phyloP scores from a whole-genome alignment of 2,797 vertebrate genomes.

The Valencia hispanica region DNA sequence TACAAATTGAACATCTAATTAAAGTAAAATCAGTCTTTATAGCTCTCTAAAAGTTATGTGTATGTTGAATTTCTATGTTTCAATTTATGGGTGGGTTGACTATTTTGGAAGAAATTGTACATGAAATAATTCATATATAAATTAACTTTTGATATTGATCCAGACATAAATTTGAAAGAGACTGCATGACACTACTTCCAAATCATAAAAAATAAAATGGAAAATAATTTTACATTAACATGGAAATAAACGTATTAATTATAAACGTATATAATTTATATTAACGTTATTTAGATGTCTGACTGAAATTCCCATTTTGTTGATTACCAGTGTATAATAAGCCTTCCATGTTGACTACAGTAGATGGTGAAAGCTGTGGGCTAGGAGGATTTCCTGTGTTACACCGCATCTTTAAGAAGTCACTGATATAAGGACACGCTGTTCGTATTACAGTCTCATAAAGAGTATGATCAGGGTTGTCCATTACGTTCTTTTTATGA shows the following conservation, averaged over 20 bases:
- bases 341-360: neutral
- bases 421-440: neutral
- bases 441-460: neutral
- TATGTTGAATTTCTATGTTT: neutral
- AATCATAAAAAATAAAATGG: neutral
- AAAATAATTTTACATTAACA: neutral
- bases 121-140: neutral
- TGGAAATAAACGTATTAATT: neutral
- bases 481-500: neutral
- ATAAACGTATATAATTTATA: no score
- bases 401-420: neutral
- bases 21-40: neutral
- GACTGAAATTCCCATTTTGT: neutral
- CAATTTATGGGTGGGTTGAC: neutral
- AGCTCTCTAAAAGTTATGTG: neutral
- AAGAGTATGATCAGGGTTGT: neutral
- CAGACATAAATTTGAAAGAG: neutral
- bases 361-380: neutral
- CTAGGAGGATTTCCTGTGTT: neutral
- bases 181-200: neutral
- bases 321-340: neutral
- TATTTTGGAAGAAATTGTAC: neutral
- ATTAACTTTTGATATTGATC: neutral
- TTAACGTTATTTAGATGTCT: no score
- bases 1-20: neutral